phyloP scores from a whole-genome alignment of 2,888 invertebrate genomes.

The Mallateleia sp. region DNA sequence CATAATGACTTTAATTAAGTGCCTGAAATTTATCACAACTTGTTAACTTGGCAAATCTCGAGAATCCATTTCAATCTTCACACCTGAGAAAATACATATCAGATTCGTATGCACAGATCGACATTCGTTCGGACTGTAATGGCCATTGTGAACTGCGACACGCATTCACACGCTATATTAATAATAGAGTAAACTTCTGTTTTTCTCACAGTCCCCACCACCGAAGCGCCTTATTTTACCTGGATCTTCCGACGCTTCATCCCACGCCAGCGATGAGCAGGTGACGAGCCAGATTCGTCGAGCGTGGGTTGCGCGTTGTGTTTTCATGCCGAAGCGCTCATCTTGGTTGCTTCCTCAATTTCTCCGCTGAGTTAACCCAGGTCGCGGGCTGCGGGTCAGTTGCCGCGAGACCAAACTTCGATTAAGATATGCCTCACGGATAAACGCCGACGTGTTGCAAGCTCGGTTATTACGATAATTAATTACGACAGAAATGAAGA shows the following conservation, averaged over 20 bases:
- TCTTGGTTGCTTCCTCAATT: conserved; percentile 55
- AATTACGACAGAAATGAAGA: conserved; percentile 44
- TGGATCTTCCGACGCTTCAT: conserved; percentile 59
- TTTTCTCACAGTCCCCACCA: conserved; percentile 60
- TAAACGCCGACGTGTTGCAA: conserved; percentile 25
- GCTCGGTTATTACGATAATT: conserved; percentile 57
- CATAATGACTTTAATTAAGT: conserved; percentile 3
- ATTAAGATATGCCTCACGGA: conserved; percentile 59
- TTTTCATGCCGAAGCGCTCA: conserved; percentile 47
- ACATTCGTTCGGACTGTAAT: conserved; percentile 77
- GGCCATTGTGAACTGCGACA: conserved; percentile 78
- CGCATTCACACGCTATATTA: conserved; percentile 84
- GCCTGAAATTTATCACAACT: conserved; percentile 16
- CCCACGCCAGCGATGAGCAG: conserved; percentile 76
- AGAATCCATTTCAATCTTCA: conserved; percentile 43
- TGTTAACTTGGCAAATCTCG: conserved; percentile 35
- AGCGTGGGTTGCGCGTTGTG: conserved; percentile 56
- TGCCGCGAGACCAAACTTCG: conserved; percentile 12
- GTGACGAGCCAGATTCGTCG: conserved; percentile 63
- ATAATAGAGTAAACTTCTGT: conserved; percentile 81
- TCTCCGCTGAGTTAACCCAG: conserved; percentile 61
- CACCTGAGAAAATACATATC: conserved; percentile 56
- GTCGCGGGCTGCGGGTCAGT: conserved; percentile 45
- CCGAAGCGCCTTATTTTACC: conserved; percentile 43
- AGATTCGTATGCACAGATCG: conserved; percentile 56